Evolutionary conservation across 2,888 invertebrate species (phyloP), one percentile per base, ranked within the genome.

Genomic region (Kryphioiulus occultus): DNA sequence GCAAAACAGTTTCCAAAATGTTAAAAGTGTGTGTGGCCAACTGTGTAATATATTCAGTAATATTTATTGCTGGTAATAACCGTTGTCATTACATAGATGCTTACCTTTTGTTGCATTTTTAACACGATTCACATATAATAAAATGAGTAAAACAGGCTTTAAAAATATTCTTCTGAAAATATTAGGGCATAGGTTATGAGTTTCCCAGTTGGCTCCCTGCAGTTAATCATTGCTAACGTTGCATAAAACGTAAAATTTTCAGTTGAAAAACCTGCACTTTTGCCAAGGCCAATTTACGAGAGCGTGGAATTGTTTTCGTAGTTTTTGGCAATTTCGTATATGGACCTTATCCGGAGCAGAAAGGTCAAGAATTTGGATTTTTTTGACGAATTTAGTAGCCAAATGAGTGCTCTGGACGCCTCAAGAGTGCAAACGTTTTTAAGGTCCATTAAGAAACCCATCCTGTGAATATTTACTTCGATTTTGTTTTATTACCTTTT

Each of bases 1-100:
- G n/a, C n/a, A n/a, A n/a, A n/a, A n/a, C n/a, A n/a, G n/a, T n/a
- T n/a, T n/a, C n/a, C n/a, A n/a, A n/a, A n/a, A n/a, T n/a, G n/a
- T n/a, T n/a, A n/a, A n/a, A n/a, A 12, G 30, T 78, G 78, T 4
- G 78, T 78, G 78, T 78, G 78, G 78, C 30, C 78, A 12, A 26
- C 22, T 10, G 30, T 30, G 30, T 30, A 30, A 15, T 78, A 30
- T 22, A 78, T 30, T 15, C 26, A 15, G 78, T 15, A 78, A 26
- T 78, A 78, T 78, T 78, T 78, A 78, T 78, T 78, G 78, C 78
- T 78, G 78, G 78, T 78, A 78, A 78, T 78, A 78, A 78, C 26
- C 12, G 35, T 7, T 35, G 35, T 35, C 35, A 35, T 35, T 35
- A 35, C 35, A 35, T 35, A 2, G 7, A 7, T 35, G 35, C 35